These are phyloP conservation scores for Scaptomyza hsui DNA, from an alignment of 1,140 invertebrate species.

Conservation along the genomic window DNA sequence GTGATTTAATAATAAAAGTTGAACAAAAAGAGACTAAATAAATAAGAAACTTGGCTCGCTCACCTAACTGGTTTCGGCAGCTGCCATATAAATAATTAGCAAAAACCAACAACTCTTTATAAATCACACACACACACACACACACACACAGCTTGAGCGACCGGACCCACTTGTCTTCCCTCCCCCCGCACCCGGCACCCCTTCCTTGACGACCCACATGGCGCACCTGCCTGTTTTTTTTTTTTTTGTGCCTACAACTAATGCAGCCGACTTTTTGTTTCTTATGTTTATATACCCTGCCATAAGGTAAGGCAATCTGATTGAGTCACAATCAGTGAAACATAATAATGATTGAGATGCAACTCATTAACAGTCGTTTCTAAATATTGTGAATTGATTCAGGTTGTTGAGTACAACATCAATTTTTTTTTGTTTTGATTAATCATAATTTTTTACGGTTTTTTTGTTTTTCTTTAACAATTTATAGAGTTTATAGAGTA, in stretches of 20 bases:
- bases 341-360: too few species aligned
- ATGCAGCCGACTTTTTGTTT: conserved; percentile 32
- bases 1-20: conserved; percentile 24
- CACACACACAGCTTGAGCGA: conserved; percentile 1
- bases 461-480: too few species aligned
- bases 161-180: conserved; percentile 5
- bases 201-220: conserved; percentile 10
- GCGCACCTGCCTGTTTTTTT: conserved; percentile 30
- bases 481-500: too few species aligned
- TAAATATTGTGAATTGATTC: too few species aligned
- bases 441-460: too few species aligned
- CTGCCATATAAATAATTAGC: conserved; percentile 62
- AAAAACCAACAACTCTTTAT: conserved; percentile 58
- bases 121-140: conserved; percentile 43
- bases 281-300: conserved; percentile 25
- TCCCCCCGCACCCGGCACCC: background rate
- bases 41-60: conserved; percentile 45
- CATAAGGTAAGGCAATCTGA: background rate
- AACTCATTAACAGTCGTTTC: too few species aligned
- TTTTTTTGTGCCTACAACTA: conserved; percentile 19
- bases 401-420: too few species aligned
- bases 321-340: too few species aligned
- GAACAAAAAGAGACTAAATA: conserved; percentile 35
- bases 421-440: too few species aligned
- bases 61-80: conserved; percentile 69